phyloP scores from a whole-genome alignment of 2,113 vertebrate species.

The Mobula hypostoma region DNA sequence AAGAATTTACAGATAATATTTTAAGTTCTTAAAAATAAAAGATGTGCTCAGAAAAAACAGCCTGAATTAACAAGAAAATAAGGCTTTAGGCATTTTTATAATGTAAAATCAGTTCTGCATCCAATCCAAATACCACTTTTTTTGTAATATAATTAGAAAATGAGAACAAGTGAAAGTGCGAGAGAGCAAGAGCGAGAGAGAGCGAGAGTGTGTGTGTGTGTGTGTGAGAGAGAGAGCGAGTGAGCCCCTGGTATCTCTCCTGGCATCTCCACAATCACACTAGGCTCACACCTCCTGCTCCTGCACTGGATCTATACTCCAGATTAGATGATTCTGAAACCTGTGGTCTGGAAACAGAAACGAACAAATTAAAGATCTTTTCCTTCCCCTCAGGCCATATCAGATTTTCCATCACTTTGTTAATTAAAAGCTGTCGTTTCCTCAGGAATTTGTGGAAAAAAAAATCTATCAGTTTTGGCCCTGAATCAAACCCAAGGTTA shows the following conservation, averaged over 20 bases:
- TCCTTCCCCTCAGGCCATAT: not conserved
- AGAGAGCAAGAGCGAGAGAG: too few relatives aligned
- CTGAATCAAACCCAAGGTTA: not conserved
- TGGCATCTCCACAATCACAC: not conserved
- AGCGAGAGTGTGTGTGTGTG: too few relatives aligned
- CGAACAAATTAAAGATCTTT: slow-evolving; percentile 28
- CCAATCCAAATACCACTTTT: not conserved
- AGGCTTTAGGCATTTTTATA: not conserved
- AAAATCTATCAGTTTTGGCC: slow-evolving; percentile 9
- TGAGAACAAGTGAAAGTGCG: too few relatives aligned
- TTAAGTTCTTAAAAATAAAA: not conserved
- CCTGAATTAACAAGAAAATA: not conserved
- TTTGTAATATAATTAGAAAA: not conserved
- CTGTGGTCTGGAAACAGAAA: not conserved
- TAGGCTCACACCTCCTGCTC: not conserved
- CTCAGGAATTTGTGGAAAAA: slow-evolving; percentile 5
- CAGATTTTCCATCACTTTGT: slow-evolving; percentile 28
- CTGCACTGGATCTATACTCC: not conserved
- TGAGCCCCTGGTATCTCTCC: too few relatives aligned
- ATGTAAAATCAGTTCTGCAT: not conserved
- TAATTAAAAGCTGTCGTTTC: slow-evolving; percentile 17
- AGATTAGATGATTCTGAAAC: slow-evolving; percentile 18
- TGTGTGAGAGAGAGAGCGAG: too few relatives aligned
- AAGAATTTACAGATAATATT: not conserved
- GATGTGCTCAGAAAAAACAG: not conserved